Percentiles rank a stretch among this genome's conserved stretches.
Conservation (phyloP, 2,888 invertebrate genomes). For the Coleophora deauratella region DNA sequence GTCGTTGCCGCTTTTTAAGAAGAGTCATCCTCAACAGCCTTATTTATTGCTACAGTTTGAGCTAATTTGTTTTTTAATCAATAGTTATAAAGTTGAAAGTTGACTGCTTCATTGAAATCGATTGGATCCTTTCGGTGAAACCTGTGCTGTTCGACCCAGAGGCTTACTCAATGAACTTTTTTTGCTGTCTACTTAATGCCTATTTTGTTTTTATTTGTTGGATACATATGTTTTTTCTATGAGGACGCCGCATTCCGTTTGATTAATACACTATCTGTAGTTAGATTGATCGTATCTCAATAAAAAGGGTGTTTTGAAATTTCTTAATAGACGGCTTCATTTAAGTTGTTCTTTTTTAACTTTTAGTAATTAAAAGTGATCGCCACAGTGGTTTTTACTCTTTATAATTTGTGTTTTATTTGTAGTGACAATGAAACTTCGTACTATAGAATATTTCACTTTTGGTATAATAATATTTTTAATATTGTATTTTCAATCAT, state of each 20-base stretch:
- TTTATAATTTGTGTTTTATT: too few relatives aligned
- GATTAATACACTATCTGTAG: conserved; percentile 45
- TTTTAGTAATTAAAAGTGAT: conserved; percentile 44
- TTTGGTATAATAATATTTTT: too few relatives aligned
- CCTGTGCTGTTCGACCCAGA: conserved; percentile 28
- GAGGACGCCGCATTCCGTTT: conserved; percentile 51
- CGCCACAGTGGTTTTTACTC: conserved; percentile 17
- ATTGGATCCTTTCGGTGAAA: background rate
- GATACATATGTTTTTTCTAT: conserved; percentile 54
- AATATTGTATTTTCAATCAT: too few relatives aligned
- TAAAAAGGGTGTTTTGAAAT: conserved; percentile 60
- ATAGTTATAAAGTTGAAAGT: conserved; percentile 13
- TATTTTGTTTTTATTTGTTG: conserved; percentile 65
- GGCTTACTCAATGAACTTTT: conserved; percentile 57
- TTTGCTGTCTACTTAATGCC: conserved; percentile 57
- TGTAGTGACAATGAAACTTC: too few relatives aligned
- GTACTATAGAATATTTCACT: too few relatives aligned
- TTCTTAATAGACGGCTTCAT: conserved; percentile 53
- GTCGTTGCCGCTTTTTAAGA: conserved; percentile 24
- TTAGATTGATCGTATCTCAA: conserved; percentile 52
- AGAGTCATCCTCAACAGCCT: conserved; percentile 2
- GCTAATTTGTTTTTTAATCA: conserved; percentile 7
- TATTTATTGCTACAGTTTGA: background rate
- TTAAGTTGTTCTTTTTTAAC: conserved; percentile 31
- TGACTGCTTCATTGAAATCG: conserved; percentile 4